phyloP scores from a whole-genome alignment of 2,113 vertebrate genomes.

The Chamaea fasciata region DNA sequence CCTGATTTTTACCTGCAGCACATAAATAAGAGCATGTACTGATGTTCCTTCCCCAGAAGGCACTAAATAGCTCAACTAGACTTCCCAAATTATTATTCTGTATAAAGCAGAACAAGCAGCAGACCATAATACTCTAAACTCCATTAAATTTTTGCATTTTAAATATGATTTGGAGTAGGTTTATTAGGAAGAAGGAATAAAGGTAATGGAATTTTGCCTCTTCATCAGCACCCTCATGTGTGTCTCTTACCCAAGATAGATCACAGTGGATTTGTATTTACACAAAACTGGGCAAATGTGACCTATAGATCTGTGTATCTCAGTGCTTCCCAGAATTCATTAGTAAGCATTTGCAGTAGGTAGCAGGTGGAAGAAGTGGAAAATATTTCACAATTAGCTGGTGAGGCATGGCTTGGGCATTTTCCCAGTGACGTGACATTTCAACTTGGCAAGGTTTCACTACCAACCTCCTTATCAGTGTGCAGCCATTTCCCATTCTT shows the following conservation, averaged over 20 bases:
- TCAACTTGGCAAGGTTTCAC: neutral
- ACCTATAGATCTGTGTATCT: neutral
- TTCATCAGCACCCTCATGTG: neutral
- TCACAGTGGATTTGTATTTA: neutral
- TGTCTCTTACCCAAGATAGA: neutral
- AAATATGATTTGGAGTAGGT: neutral
- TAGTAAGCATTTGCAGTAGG: neutral
- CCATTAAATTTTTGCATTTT: neutral
- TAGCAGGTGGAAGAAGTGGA: neutral
- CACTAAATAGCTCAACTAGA: neutral
- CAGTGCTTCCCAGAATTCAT: neutral
- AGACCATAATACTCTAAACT: neutral
- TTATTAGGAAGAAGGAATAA: neutral
- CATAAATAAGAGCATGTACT: neutral
- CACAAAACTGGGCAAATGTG: neutral
- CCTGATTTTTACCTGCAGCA: neutral
- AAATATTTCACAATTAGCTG: neutral
- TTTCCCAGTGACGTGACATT: neutral
- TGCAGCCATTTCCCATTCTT: neutral
- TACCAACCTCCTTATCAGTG: neutral
- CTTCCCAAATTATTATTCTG: neutral
- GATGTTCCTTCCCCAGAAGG: neutral
- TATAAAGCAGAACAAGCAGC: neutral
- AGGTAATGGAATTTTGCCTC: neutral
- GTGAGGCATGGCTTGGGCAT: neutral